These are phyloP conservation scores for Dione vanillae DNA, from an alignment of 2,888 invertebrate species.

Conservation along the genomic window DNA sequence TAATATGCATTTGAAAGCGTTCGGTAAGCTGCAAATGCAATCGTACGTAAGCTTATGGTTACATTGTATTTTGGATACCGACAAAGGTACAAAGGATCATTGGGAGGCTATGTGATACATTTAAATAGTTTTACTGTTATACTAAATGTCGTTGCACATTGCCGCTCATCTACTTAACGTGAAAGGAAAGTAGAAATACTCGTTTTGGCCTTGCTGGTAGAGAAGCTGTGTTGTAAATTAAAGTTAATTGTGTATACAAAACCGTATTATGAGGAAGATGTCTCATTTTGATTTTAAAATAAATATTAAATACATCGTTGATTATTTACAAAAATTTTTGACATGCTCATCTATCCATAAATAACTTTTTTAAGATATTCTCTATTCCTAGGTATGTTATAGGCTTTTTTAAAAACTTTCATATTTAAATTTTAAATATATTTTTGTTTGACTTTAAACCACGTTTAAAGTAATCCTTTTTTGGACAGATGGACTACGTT, in stretches of 20 bases:
- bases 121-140: conserved; percentile 6
- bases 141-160: conserved; percentile 4
- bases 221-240: not conserved
- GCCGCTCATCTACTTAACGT: not conserved
- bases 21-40: conserved; percentile 38
- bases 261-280: not conserved
- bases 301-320: no score
- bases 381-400: no score
- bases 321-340: no score
- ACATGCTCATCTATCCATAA: no score
- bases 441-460: no score
- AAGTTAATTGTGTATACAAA: not conserved
- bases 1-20: conserved; percentile 38
- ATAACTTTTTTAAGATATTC: no score
- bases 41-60: conserved; percentile 38
- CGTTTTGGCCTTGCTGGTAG: not conserved
- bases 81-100: conserved; percentile 29
- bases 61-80: conserved; percentile 27
- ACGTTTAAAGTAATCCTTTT: no score
- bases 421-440: no score
- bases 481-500: no score
- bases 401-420: no score
- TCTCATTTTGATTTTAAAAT: not conserved
- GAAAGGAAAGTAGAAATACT: not conserved
- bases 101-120: not conserved